Conservation (phyloP, 2,888 invertebrate species). For the Melanargia galathea region DNA sequence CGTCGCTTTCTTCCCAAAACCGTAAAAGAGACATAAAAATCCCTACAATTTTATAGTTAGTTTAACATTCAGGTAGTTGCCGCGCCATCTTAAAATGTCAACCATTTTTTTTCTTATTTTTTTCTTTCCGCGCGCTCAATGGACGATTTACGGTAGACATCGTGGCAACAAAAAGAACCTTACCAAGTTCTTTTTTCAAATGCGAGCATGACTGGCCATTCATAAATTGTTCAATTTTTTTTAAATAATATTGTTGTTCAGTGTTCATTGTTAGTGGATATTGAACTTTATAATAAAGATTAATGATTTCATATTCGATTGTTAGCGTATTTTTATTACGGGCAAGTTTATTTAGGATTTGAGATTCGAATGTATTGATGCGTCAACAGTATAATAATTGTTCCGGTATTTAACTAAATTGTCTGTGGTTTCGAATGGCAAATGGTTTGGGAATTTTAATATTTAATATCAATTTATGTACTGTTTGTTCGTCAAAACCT, state of each 20-base stretch:
- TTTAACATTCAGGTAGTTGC: constrained; percentile 56
- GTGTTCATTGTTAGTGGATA: constrained; percentile 5
- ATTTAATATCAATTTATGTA: constrained; percentile 24
- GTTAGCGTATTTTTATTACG: constrained; percentile 16
- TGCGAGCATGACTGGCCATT: constrained; percentile 65
- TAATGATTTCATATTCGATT: constrained; percentile 7
- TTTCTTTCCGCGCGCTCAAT: constrained; percentile 61
- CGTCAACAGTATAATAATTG: constrained; percentile 44
- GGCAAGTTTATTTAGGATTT: constrained; percentile 45
- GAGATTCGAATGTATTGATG: constrained; percentile 43
- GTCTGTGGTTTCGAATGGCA: constrained; percentile 39
- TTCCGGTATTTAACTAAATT: constrained; percentile 42
- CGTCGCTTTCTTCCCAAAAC: constrained; percentile 36
- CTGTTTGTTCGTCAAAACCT: not conserved
- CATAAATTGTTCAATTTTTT: constrained; percentile 53
- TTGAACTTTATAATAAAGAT: constrained; percentile 16
- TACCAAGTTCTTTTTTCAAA: constrained; percentile 54
- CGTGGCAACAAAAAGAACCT: constrained; percentile 66
- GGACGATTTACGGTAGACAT: constrained; percentile 77
- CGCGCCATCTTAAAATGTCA: constrained; percentile 54
- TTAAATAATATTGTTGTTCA: constrained; percentile 9
- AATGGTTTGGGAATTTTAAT: constrained; percentile 29
- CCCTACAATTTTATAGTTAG: constrained; percentile 43
- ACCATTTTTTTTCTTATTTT: constrained; percentile 51
- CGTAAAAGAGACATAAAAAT: constrained; percentile 43